Base-by-base conservation (phyloP, 2,888 invertebrate genomes). In the Drosophila prostipennis region DNA sequence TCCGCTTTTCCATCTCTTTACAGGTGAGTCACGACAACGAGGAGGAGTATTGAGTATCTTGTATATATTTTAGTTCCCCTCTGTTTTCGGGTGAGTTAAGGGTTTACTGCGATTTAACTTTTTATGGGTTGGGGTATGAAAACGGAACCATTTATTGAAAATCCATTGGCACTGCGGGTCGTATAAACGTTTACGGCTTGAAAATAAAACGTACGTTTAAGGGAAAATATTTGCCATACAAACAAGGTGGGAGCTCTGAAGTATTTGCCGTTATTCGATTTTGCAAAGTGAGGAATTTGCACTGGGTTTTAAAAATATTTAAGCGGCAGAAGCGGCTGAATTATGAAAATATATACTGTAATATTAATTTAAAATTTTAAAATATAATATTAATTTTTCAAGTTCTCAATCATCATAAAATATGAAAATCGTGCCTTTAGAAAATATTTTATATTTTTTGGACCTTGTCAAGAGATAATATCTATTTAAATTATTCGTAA, bases 1-100 rank as follows among this genome's bases (percentile, higher is more conserved):
- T 55, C 8, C 7, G 3, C 16, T 51, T 49, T 46, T 52, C 60
- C 57, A 7, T 57, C 57, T 72, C 45, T 57, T 84, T 84, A 16
- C 84, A 84, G 86, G 86, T 83, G 79, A 82, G 80, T 83, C 78
- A 70, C 56, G 52, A 52, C 7, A 26, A 6, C 26, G 26, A 6
- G 5, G 26, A 26, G 26, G 48, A 52, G 8, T 26, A 46, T 60
- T 56, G 49, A 63, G 42, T 42, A 43, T 23, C 13, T 58, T 57
- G 3, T 11, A 26, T 57, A 52, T 52, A 39, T 57, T n/a, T 26
- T 29, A 29, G 6, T 29, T 7, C 29, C 29, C 19, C 65, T n/a
- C 13, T 61, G 37, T 43, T 43, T 46, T 54, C 26, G 42, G 79
- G 80, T 80, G 63, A 79, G 77, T 77, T 54, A 0, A 19, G 48